Percentiles rank a stretch among this genome's conserved stretches.
Evolutionary conservation across 2,888 invertebrate genomes (phyloP).

Genomic region (Achlya flavicornis): DNA sequence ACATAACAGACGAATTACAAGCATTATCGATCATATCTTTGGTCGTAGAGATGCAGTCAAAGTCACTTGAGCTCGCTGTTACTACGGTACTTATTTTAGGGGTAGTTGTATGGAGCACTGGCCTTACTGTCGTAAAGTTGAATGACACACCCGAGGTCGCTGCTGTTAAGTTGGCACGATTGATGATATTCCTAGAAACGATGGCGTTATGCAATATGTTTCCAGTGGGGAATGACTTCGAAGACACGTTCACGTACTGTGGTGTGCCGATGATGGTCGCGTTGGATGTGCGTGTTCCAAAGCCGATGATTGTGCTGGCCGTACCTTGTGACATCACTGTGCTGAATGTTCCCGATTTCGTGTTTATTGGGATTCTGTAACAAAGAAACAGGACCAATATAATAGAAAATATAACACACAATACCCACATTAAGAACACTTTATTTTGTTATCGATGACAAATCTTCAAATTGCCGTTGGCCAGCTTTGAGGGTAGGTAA

Average conservation of each 20-base stretch:
- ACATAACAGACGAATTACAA: constrained; percentile 79
- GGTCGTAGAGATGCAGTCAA: constrained; percentile 73
- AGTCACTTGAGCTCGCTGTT: constrained; percentile 61
- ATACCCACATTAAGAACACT: no score
- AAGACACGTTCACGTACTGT: constrained; percentile 77
- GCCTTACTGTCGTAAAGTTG: constrained; percentile 68
- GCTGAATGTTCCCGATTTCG: constrained; percentile 74
- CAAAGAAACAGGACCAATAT: constrained; percentile 10
- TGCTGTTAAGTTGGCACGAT: constrained; percentile 56
- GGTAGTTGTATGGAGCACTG: constrained; percentile 61
- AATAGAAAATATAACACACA: background rate
- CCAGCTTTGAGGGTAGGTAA: no score
- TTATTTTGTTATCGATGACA: no score
- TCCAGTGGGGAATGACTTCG: constrained; percentile 78
- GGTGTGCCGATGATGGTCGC: constrained; percentile 71
- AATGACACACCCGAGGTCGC: constrained; percentile 67
- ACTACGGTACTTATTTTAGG: constrained; percentile 68
- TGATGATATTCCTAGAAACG: constrained; percentile 76
- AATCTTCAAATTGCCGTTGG: background rate
- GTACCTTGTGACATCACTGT: constrained; percentile 81
- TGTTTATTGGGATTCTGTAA: constrained; percentile 74
- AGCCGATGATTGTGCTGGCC: constrained; percentile 75
- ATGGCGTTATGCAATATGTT: constrained; percentile 81
- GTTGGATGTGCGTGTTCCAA: constrained; percentile 71
- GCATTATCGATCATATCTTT: constrained; percentile 82